A percentile compares a stretch with the other conserved stretches of the same genome.
phyloP scores from a whole-genome alignment of 64 coral and sea anemone genomes.

The Dendrophyllia cribrosa region DNA sequence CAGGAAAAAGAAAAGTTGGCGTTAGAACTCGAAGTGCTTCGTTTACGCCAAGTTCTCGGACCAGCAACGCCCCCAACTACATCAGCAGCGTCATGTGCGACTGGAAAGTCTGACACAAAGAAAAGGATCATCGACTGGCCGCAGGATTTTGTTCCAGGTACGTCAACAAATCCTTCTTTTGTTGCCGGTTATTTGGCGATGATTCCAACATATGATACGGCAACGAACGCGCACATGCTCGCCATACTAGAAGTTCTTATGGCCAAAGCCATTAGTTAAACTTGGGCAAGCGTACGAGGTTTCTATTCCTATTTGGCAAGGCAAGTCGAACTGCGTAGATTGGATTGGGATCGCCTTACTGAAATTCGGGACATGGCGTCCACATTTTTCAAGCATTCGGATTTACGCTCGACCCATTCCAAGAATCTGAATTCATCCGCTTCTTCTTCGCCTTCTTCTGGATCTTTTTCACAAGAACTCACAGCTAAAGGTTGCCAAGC shows the following conservation, averaged over 20 bases:
- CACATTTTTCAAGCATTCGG: conserved; percentile 4
- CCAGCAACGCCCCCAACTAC: background rate
- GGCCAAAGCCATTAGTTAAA: background rate
- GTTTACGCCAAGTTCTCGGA: conserved; percentile 5
- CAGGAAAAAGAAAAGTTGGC: conserved; percentile 8
- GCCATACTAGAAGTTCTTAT: too few species aligned
- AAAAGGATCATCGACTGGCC: too few species aligned
- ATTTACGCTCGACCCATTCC: background rate
- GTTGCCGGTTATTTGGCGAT: too few species aligned
- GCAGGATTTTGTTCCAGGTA: too few species aligned
- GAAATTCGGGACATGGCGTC: background rate
- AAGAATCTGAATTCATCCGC: background rate
- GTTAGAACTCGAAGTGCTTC: background rate
- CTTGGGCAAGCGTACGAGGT: background rate
- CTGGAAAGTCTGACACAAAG: background rate
- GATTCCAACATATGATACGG: background rate
- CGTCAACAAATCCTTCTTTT: background rate
- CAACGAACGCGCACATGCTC: too few species aligned
- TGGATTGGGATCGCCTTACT: background rate
- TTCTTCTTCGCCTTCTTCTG: background rate
- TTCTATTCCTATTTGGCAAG: conserved; percentile 2
- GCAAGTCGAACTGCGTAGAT: background rate
- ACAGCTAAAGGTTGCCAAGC: conserved; percentile 13
- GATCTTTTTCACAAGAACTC: background rate
- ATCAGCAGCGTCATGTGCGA: background rate